These are phyloP conservation scores for Cetoscarus ocellatus DNA, from an alignment of 2,797 vertebrate species.

Conservation along the genomic window DNA sequence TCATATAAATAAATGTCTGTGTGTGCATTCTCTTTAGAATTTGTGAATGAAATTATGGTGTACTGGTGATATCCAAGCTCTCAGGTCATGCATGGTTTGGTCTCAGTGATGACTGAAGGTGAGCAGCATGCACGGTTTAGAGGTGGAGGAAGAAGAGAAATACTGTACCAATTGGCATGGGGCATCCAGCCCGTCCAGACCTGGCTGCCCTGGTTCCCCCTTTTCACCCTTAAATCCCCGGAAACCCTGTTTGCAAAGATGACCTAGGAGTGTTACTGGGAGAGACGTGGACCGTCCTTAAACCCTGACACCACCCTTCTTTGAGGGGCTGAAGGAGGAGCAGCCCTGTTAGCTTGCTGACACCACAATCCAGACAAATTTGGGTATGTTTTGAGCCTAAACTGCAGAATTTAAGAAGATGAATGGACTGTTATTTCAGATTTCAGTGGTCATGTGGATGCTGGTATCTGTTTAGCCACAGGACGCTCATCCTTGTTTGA, in stretches of 20 bases:
- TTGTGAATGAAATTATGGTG: slow-evolving; percentile 15
- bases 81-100: slow-evolving; percentile 64
- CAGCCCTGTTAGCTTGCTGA: slow-evolving; percentile 71
- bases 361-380: slow-evolving; percentile 48
- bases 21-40: slow-evolving; percentile 6
- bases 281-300: slow-evolving; percentile 82
- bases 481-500: slow-evolving; percentile 83
- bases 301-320: slow-evolving; percentile 54
- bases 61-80: slow-evolving; percentile 47
- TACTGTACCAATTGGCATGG: slow-evolving; percentile 99
- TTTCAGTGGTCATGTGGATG: slow-evolving; percentile 25
- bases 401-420: slow-evolving; percentile 3
- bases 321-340: slow-evolving; percentile 73
- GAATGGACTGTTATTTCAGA: slow-evolving; percentile 5
- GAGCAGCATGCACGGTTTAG: slow-evolving; percentile 89
- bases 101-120: slow-evolving; percentile 70
- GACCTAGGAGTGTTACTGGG: slow-evolving; percentile 98
- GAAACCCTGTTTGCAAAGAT: slow-evolving; percentile 99
- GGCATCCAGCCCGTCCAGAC: slow-evolving; percentile 99
- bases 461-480: slow-evolving; percentile 65
- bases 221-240: slow-evolving; percentile 99
- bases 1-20: slow-evolving; percentile 14
- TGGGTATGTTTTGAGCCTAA: slow-evolving; percentile 18
- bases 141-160: slow-evolving; percentile 93
- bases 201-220: slow-evolving; percentile 99